Base-by-base conservation (phyloP, 2,113 vertebrate species). In the Platysternon megacephalum region DNA sequence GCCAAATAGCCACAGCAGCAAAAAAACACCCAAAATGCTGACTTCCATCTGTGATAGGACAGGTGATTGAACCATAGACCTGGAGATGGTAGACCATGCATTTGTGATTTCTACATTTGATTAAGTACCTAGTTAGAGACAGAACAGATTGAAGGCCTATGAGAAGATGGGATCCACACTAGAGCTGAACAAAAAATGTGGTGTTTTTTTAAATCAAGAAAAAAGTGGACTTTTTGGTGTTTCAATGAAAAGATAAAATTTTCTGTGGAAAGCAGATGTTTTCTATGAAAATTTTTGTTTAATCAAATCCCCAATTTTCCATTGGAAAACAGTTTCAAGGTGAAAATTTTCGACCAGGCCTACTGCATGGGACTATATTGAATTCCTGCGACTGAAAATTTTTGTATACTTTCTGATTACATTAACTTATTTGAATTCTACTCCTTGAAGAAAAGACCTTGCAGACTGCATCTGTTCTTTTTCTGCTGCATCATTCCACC, bases 381-480 rank as follows among this genome's bases (percentile, higher is more conserved):
- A 94, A 32, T 68, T 22, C 86, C 88, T 89, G 86, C 56, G 94
- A 94, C 4, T 17, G 29, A 94, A 87, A 5, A 5, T 68, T 94
- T 94, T 80, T 87, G 81, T 82, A 68, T 91, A 86, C 90, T 84
- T 94, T 79, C 51, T 94, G 79, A 91, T 93, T 90, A 92, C 76
- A 68, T 74, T 26, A 46, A 79, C 93, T 95, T 88, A 74, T 81
- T 93, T 87, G 56, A 93, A 86, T 35, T 84, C 48, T 24, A 92
- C 88, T 44, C 76, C 8, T 24, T 55, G 10, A 91, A 49, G 32
- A 93, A 92, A 94, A 95, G 79, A 52, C 72, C 79, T 56, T 0
- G 0, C 83, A 53, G 72, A 72, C 4, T 78, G 51, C 72, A 95
- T 95, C 51, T 93, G 85, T 80, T 83, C 68, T 52, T 85, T 17